Evolutionary conservation across 2,888 invertebrate species (phyloP).

Genomic region (Ophion slaviceki): DNA sequence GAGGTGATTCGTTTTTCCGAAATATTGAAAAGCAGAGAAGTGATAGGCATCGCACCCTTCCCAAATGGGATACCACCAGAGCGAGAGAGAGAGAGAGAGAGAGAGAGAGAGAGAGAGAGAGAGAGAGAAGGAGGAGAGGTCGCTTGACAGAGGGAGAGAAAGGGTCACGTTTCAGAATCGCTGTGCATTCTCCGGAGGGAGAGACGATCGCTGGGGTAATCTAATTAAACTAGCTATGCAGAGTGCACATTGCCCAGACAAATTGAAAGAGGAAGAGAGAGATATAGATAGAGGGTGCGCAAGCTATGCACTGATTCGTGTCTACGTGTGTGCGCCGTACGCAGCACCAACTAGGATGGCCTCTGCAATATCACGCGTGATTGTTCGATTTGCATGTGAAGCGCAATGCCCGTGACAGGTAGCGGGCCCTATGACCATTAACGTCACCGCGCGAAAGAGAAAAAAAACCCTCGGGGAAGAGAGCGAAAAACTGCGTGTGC

Average conservation of each 20-base stretch:
- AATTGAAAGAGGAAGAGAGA: conserved; percentile 27
- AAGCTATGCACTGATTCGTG: background rate
- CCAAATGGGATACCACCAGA: background rate
- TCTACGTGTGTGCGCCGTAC: background rate
- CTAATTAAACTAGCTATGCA: conserved; percentile 77
- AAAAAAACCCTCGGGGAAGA: conserved; percentile 4
- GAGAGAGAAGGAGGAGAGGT: background rate
- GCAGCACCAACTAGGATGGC: conserved; percentile 37
- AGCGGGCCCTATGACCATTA: conserved; percentile 74
- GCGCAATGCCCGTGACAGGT: conserved; percentile 71
- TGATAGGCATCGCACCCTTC: background rate
- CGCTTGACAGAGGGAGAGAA: background rate
- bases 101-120: background rate
- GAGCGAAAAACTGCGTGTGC: conserved; percentile 28
- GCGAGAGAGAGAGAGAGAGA: background rate
- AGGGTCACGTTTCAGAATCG: conserved; percentile 9
- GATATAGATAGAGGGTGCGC: background rate
- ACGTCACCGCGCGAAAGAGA: conserved; percentile 58
- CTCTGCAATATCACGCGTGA: conserved; percentile 73
- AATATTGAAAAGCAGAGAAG: background rate
- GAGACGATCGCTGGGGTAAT: conserved; percentile 68
- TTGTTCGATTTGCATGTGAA: conserved; percentile 80
- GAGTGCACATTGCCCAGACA: conserved; percentile 48
- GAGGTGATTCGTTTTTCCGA: background rate
- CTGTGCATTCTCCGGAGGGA: conserved; percentile 21